These are phyloP conservation scores for Halcyon smyrnensis DNA, from an alignment of 2,797 vertebrate genomes.

Conservation along the genomic window DNA sequence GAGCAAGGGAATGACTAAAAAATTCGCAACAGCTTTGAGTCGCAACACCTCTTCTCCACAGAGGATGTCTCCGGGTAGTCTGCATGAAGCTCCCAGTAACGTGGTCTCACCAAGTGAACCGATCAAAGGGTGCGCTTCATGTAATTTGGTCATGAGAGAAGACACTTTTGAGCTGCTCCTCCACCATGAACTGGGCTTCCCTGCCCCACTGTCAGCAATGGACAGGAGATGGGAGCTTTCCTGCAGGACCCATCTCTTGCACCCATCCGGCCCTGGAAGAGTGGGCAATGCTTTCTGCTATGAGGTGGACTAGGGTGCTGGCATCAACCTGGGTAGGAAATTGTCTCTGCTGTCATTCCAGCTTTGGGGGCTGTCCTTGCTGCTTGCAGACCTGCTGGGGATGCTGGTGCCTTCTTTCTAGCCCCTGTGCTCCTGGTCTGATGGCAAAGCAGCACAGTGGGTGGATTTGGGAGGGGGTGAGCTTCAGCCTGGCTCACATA, in stretches of 20 bases:
- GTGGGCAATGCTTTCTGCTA: neutral
- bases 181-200: neutral
- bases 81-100: neutral
- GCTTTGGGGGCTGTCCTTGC: neutral
- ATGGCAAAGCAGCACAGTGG: accelerated
- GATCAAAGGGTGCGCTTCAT: neutral
- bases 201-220: no score
- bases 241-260: neutral
- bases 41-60: neutral
- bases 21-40: neutral
- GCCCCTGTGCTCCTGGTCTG: accelerated
- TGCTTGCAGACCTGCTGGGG: neutral
- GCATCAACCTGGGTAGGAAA: neutral
- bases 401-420: neutral
- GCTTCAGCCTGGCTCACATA: accelerated
- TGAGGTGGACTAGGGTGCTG: neutral
- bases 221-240: neutral
- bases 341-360: neutral
- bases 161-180: neutral
- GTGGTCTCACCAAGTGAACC: accelerated
- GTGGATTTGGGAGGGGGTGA: neutral
- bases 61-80: neutral
- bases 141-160: neutral
- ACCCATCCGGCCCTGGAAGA: neutral
- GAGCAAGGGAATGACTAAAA: neutral